phyloP scores from a whole-genome alignment of 2,113 vertebrate genomes.

The Dromiciops gliroides region DNA sequence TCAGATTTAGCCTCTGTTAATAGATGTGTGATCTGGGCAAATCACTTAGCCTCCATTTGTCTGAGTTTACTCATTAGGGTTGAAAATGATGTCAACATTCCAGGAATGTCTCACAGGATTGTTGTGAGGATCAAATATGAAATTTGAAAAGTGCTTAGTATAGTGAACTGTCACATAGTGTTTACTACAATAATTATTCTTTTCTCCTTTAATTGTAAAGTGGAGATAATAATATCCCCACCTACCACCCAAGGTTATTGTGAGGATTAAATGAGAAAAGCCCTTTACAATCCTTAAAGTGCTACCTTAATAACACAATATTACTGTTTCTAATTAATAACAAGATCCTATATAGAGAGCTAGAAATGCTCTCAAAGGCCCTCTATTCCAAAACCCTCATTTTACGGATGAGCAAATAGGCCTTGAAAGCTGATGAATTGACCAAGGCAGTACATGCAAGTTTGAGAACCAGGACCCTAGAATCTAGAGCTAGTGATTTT shows the following conservation, averaged over 20 bases:
- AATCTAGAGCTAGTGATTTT: background rate
- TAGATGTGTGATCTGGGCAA: background rate
- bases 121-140: background rate
- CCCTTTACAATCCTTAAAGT: background rate
- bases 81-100: background rate
- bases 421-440: background rate
- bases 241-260: background rate
- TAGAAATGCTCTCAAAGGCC: background rate
- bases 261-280: background rate
- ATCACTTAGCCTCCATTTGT: background rate
- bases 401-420: background rate
- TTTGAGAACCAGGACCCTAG: background rate
- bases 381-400: background rate
- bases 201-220: background rate
- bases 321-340: background rate
- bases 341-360: background rate
- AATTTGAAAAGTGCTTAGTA: background rate
- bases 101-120: background rate
- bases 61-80: background rate
- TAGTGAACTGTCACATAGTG: background rate
- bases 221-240: background rate
- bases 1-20: background rate
- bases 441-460: background rate
- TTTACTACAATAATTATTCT: background rate
- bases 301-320: background rate